A percentile compares a stretch with the other conserved stretches of the same genome.
These are phyloP conservation scores for Drosophila suboccidentalis DNA, from an alignment of 2,888 invertebrate species.

Conservation along the genomic window DNA sequence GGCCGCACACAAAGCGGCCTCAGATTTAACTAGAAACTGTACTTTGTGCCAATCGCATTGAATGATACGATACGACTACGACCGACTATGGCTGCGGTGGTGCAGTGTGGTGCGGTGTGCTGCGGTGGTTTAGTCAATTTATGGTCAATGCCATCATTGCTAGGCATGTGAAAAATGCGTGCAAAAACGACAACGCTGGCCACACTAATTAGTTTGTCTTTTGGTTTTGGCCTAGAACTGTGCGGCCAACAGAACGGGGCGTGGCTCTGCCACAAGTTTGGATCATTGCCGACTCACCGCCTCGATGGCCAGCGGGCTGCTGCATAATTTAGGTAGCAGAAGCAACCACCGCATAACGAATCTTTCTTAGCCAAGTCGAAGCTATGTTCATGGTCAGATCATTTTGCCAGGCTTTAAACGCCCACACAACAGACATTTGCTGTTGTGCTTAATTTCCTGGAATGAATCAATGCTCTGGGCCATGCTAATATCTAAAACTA, in stretches of 20 bases:
- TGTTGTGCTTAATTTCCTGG: constrained; percentile 67
- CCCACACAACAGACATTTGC: constrained; percentile 68
- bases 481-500: constrained; percentile 63
- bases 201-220: constrained; percentile 76
- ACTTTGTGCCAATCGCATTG: constrained; percentile 54
- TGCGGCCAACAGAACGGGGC: constrained; percentile 29
- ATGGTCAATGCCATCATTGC: constrained; percentile 62
- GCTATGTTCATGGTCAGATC: constrained; percentile 40
- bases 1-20: constrained; percentile 71
- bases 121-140: constrained; percentile 52
- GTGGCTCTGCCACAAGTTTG: constrained; percentile 30
- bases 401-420: constrained; percentile 63
- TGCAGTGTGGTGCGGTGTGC: constrained; percentile 11
- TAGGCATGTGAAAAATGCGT: constrained; percentile 70
- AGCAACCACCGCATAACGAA: constrained; percentile 34
- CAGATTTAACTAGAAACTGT: constrained; percentile 73
- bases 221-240: constrained; percentile 33
- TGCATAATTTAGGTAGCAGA: constrained; percentile 77
- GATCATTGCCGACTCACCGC: constrained; percentile 31
- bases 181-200: constrained; percentile 53
- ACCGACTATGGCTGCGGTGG: neutral
- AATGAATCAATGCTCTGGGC: constrained; percentile 67
- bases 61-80: constrained; percentile 30
- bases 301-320: constrained; percentile 53
- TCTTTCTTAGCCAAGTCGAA: constrained; percentile 18